Evolutionary conservation across 1,140 invertebrate species (phyloP), one percentile per base, ranked within the genome.

Genomic region (Panonychus citri): DNA sequence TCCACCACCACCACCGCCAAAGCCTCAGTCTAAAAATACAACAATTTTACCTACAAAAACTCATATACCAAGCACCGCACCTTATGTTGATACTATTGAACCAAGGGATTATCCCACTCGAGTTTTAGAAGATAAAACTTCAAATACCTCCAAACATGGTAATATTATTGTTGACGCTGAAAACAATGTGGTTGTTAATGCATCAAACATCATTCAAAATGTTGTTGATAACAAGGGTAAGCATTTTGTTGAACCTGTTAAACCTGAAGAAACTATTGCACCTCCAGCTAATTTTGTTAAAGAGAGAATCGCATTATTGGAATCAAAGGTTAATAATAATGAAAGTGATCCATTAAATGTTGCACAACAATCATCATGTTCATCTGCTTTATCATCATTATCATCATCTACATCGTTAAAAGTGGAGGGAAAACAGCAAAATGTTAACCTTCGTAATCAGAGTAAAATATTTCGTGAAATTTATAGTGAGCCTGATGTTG

Each of bases 281-380:
- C 64, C 68, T 26, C 67, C 69, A 52, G 65, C 65, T 50, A 76
- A 75, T 62, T 64, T 74, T 30, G 75, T 76, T 0, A 72, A 74
- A 53, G 70, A 67, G 54, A 62, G 74, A 57, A 76, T 75, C 7
- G 72, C 70, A 27, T 69, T 69, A 4, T 75, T 75, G 59, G 73
- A 74, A 57, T 25, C 65, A 59, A 56, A 55, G 1, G 61, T 13
- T 17, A 54, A 34, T 17, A 54, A 34, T 34, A 34, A 34, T 7
- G 30, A 34, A 34, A 34, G 30, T 34, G 30, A 34, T 34, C 5
- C 30, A n/a, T n/a, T n/a, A n/a, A n/a, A n/a, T n/a, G n/a, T n/a
- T n/a, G n/a, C n/a, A n/a, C n/a, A n/a, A n/a, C n/a, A n/a, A n/a
- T n/a, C n/a, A n/a, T n/a, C n/a, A n/a, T n/a, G n/a, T n/a, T n/a